Evolutionary conservation across 2,113 vertebrate species (phyloP).

Genomic region (Oxyura jamaicensis): DNA sequence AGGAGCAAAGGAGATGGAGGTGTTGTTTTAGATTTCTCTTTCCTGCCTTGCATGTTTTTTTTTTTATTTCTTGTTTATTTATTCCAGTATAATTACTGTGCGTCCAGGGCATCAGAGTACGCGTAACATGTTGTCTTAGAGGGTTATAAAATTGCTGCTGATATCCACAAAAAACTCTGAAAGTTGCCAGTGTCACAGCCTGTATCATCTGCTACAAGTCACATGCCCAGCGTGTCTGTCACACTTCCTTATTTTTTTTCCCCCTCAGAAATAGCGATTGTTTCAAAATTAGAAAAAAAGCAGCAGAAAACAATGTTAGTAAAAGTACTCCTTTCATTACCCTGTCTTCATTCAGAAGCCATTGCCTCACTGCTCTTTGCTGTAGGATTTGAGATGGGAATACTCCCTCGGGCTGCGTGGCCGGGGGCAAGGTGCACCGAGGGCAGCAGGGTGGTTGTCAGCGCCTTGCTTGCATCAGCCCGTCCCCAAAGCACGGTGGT

Average conservation of each 20-base stretch:
- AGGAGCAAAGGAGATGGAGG: neutral
- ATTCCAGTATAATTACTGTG: neutral
- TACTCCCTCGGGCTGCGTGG: neutral
- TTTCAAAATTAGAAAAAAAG: neutral
- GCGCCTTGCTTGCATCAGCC: neutral
- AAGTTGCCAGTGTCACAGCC: neutral
- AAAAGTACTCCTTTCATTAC: neutral
- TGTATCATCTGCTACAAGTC: neutral
- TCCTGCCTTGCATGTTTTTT: neutral
- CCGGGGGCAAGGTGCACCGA: neutral
- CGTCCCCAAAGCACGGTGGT: neutral
- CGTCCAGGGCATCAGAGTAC: neutral
- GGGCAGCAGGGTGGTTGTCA: accelerated
- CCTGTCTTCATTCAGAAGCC: neutral
- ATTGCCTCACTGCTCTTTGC: neutral
- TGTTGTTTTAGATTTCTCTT: neutral
- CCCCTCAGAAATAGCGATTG: neutral
- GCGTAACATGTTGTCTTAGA: neutral
- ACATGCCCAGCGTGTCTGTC: neutral
- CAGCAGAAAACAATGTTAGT: neutral
- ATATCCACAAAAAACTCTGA: neutral
- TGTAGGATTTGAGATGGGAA: neutral
- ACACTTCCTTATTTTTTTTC: neutral
- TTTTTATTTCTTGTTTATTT: neutral
- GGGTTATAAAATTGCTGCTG: neutral